A percentile compares a stretch with the other conserved stretches of the same genome.
phyloP scores from a whole-genome alignment of 2,113 vertebrate genomes.

The Oostethus manadensis region DNA sequence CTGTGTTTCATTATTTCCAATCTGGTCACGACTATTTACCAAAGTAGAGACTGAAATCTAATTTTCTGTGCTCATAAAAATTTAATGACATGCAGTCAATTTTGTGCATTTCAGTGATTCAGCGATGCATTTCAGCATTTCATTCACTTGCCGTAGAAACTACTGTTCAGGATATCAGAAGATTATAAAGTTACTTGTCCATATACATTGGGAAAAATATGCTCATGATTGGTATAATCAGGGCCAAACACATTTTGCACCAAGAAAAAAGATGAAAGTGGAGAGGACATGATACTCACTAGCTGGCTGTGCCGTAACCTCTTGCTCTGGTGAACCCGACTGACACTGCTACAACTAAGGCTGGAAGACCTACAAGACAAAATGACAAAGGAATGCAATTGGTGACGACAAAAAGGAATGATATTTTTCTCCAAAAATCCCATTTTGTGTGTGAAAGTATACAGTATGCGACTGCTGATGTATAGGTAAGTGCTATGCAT shows the following conservation, averaged over 20 bases:
- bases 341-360: conserved; percentile 89
- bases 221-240: too few relatives aligned
- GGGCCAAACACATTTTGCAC: too few relatives aligned
- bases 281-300: conserved; percentile 73
- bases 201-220: too few relatives aligned
- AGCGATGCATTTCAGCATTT: too few relatives aligned
- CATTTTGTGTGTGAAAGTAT: not conserved
- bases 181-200: too few relatives aligned
- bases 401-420: conserved; percentile 21
- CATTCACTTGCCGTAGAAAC: too few relatives aligned
- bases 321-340: conserved; percentile 93
- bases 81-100: too few relatives aligned
- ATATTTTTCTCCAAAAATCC: conserved; percentile 11
- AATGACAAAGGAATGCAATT: conserved; percentile 22
- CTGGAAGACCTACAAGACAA: conserved; percentile 71
- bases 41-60: too few relatives aligned
- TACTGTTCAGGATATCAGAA: too few relatives aligned
- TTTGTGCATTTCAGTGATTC: too few relatives aligned
- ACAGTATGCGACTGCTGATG: conserved; percentile 17
- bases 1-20: not conserved
- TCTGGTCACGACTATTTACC: too few relatives aligned
- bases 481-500: conserved; percentile 6
- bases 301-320: conserved; percentile 90
- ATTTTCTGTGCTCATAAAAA: too few relatives aligned
- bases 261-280: not conserved